Conservation (phyloP, 2,797 vertebrate species). For the Alfaro cultratus region DNA sequence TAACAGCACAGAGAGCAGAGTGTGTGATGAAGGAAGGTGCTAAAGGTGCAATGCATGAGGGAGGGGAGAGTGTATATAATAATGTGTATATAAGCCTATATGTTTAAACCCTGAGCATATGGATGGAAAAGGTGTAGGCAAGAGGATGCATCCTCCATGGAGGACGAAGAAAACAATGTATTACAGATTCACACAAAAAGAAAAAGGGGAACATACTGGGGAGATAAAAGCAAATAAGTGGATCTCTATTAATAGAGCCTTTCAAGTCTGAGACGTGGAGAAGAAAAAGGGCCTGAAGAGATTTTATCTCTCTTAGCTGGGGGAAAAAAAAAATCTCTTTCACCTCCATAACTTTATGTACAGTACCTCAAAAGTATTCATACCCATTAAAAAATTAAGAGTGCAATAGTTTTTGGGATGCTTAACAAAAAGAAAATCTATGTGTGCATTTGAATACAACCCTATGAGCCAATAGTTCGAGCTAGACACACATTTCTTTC, state of each 20-base stretch:
- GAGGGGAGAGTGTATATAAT: conserved; percentile 9
- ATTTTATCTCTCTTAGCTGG: conserved; percentile 23
- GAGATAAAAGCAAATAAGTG: conserved; percentile 50
- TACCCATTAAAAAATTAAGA: background rate
- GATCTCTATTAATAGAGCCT: conserved; percentile 76
- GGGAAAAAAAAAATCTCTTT: background rate
- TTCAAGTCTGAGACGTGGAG: conserved; percentile 56
- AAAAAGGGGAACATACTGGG: conserved; percentile 43
- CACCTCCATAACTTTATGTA: background rate
- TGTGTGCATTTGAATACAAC: background rate
- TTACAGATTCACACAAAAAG: conserved; percentile 23
- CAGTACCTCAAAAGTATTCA: background rate
- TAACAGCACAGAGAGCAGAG: background rate
- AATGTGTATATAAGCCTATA: conserved; percentile 6
- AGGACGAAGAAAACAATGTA: conserved; percentile 7
- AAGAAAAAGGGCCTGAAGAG: conserved; percentile 43
- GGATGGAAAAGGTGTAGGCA: conserved; percentile 12
- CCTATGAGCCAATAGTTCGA: background rate
- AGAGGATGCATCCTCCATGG: background rate
- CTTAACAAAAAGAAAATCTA: background rate
- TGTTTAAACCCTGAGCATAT: conserved; percentile 8
- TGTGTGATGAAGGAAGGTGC: conserved; percentile 10
- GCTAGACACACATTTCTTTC: background rate
- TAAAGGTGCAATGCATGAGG: background rate
- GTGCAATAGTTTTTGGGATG: background rate